A percentile compares a stretch with the other conserved stretches of the same genome.
Evolutionary conservation across 1,140 invertebrate genomes (phyloP).

Genomic region (Eumaeus atala): DNA sequence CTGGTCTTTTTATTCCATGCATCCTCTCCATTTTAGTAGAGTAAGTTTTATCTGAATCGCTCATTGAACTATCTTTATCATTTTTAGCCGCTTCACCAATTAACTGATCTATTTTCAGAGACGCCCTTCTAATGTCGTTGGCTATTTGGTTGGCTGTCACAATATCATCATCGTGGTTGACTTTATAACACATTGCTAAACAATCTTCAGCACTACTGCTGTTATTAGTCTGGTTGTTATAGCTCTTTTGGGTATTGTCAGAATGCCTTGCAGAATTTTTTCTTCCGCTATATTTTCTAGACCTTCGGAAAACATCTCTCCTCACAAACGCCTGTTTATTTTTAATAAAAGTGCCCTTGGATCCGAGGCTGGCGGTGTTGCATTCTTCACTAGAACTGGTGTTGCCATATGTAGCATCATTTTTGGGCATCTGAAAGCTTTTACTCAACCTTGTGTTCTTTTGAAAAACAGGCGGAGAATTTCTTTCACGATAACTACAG

Average conservation of each 20-base stretch:
- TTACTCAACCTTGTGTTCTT: constrained; percentile 72
- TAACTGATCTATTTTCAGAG: constrained; percentile 75
- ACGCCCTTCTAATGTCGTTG: constrained; percentile 71
- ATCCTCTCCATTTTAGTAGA: constrained; percentile 67
- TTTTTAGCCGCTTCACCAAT: constrained; percentile 74
- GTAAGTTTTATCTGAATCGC: constrained; percentile 60
- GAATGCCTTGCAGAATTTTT: constrained; percentile 72
- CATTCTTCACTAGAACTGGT: constrained; percentile 72
- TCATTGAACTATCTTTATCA: constrained; percentile 62
- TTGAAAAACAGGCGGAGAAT: constrained; percentile 69
- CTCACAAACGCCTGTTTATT: constrained; percentile 75
- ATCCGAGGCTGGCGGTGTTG: constrained; percentile 50
- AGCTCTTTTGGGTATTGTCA: constrained; percentile 64
- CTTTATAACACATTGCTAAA: constrained; percentile 67
- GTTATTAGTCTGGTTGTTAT: constrained; percentile 53
- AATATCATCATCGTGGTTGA: constrained; percentile 70
- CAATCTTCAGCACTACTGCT: constrained; percentile 74
- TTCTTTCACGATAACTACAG: constrained; percentile 75
- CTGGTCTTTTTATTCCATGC: constrained; percentile 66
- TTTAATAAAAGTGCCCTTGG: constrained; percentile 77
- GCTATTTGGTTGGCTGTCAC: constrained; percentile 75
- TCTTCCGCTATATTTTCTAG: constrained; percentile 72
- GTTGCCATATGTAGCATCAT: constrained; percentile 64
- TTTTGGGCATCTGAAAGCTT: constrained; percentile 72
- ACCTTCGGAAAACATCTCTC: constrained; percentile 69